phyloP scores from a whole-genome alignment of 1,140 invertebrate species.

The Meloidogyne floridensis region DNA sequence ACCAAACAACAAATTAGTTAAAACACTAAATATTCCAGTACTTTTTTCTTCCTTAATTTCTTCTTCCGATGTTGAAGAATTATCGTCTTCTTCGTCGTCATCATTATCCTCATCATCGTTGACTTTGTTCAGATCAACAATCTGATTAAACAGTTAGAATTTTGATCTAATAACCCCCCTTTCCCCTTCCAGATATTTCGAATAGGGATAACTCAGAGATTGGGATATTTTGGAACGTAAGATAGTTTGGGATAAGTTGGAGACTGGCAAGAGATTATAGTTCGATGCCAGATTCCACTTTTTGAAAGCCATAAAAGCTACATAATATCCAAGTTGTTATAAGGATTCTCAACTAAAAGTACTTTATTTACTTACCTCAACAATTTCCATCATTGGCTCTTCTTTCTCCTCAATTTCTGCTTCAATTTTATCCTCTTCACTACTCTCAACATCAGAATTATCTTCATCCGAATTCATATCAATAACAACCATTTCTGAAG shows the following conservation, averaged over 20 bases:
- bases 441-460: not conserved
- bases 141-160: not conserved
- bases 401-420: not conserved
- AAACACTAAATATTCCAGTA: not conserved
- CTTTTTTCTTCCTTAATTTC: not conserved
- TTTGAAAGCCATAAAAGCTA: no score
- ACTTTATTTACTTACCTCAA: not conserved
- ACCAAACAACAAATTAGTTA: not conserved
- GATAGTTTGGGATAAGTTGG: no score
- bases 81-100: not conserved
- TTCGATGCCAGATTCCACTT: no score
- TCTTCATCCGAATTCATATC: not conserved
- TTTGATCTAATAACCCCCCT: no score
- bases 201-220: no score
- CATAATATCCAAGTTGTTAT: no score
- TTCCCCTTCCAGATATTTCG: no score
- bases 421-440: not conserved
- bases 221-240: no score
- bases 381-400: not conserved
- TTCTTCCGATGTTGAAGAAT: not conserved
- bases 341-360: no score
- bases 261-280: no score
- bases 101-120: not conserved
- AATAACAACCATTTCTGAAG: not conserved
- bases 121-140: not conserved